Conservation (phyloP, 2,888 invertebrate species). For the Eutolmus rufibarbis region DNA sequence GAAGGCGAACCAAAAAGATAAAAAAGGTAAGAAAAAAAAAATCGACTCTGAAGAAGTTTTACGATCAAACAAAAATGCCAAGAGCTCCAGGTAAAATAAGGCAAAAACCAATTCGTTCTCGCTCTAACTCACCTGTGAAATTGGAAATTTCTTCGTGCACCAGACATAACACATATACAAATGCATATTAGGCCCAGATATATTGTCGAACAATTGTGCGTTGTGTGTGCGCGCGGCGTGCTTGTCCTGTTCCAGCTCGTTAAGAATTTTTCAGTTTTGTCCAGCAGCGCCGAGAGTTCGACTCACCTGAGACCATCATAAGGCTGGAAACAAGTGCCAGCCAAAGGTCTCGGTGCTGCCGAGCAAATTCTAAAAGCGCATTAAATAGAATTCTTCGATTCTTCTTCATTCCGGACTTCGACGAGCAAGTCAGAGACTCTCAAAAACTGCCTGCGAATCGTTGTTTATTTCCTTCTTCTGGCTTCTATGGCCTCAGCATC, state of each 20-base stretch:
- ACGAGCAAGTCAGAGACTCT: background rate
- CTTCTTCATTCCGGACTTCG: background rate
- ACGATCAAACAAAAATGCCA: slow-evolving; percentile 36
- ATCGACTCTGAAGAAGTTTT: slow-evolving; percentile 10
- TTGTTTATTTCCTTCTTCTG: slow-evolving; percentile 18
- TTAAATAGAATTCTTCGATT: slow-evolving; percentile 25
- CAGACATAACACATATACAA: slow-evolving; percentile 23
- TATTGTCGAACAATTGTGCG: background rate
- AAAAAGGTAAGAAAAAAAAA: background rate
- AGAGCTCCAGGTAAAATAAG: slow-evolving; percentile 13
- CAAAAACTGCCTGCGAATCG: background rate
- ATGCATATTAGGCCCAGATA: background rate
- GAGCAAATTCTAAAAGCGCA: slow-evolving; percentile 15
- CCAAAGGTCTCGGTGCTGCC: background rate
- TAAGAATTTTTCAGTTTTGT: slow-evolving; percentile 38
- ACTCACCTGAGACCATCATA: slow-evolving; percentile 35
- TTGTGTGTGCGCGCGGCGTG: background rate
- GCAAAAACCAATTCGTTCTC: slow-evolving; percentile 31
- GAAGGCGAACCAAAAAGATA: background rate
- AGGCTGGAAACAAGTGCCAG: slow-evolving; percentile 31
- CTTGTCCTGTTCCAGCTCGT: slow-evolving; percentile 41
- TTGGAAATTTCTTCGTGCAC: slow-evolving; percentile 43
- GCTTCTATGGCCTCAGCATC: background rate
- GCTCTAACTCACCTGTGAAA: slow-evolving; percentile 47
- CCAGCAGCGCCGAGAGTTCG: background rate